Base-by-base conservation (phyloP, 2,113 vertebrate genomes). In the Ariopsis seemanni region DNA sequence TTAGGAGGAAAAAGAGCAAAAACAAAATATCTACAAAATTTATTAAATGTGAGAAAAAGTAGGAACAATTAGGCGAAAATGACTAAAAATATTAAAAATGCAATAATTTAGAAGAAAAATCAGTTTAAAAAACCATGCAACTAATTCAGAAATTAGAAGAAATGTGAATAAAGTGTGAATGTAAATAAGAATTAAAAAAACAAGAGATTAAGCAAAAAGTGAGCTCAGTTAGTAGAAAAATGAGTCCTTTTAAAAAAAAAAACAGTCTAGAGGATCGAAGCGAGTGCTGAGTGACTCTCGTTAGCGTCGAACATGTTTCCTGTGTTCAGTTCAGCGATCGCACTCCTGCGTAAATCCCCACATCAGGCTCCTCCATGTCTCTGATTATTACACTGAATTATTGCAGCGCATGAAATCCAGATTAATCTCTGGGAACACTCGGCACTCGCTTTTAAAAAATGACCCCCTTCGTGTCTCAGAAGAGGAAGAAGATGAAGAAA, bases 401-500 rank as follows among this genome's bases (percentile, higher is more conserved):
- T 88, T 63, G 27, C 55, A 42, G 83, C 50, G 8, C 71, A 82
- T 53, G 42, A 80, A 84, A 84, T 58, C 87, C 85, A 88, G 92
- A 83, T 72, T 89, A 90, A 87, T 78, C 78, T 93, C 91, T 85
- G 12, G 69, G 74, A 90, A 72, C 55, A 86, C 78, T 83, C 69
- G 20, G 60, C 55, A 34, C 65, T 71, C 42, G 65, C 17, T 75
- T 30, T 34, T 42, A 48, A 89, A 85, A 86, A 85, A 86, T 89
- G 89, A 89, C 92, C 88, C 90, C 91, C 89, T 86, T 82, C 82
- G 89, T 55, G 75, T 78, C 75, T 78, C 85, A 81, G 86, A 83
- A 57, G 77, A 58, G 30, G 17, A 60, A 52, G 50, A 52, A 65
- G 77, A 89, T 85, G 92, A 91, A 93, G 91, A 90, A 92, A 91